Conservation (phyloP, 2,113 vertebrate genomes). For the Centrocercus urophasianus region DNA sequence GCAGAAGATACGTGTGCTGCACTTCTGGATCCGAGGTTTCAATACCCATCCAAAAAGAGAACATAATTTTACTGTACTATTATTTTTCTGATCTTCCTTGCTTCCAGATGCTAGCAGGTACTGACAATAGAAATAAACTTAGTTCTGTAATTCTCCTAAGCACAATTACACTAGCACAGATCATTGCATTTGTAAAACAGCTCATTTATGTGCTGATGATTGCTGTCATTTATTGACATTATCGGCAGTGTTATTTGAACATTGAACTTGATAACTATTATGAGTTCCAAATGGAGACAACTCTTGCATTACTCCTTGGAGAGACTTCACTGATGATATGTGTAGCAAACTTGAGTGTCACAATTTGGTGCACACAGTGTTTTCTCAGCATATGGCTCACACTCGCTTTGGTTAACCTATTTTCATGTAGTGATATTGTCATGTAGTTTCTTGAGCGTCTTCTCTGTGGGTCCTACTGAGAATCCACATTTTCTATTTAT, state of each 20-base stretch:
- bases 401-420: neutral
- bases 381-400: neutral
- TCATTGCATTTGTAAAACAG: neutral
- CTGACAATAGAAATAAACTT: neutral
- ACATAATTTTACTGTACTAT: neutral
- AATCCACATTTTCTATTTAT: neutral
- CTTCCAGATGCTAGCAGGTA: neutral
- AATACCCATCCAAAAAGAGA: neutral
- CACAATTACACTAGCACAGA: neutral
- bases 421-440: neutral
- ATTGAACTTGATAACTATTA: neutral
- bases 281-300: neutral
- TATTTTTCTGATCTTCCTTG: neutral
- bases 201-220: neutral
- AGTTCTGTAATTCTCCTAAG: conserved; percentile 16
- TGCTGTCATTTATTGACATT: neutral
- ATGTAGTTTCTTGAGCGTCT: neutral
- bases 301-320: neutral
- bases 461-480: neutral
- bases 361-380: neutral
- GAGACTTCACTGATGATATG: neutral
- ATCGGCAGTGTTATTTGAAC: neutral
- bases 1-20: neutral
- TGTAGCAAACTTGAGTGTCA: neutral
- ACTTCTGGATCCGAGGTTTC: neutral